Percentiles rank a stretch among this genome's conserved stretches.
Evolutionary conservation across 1,140 invertebrate species (phyloP).

Genomic region (Drosophila kanapiae): DNA sequence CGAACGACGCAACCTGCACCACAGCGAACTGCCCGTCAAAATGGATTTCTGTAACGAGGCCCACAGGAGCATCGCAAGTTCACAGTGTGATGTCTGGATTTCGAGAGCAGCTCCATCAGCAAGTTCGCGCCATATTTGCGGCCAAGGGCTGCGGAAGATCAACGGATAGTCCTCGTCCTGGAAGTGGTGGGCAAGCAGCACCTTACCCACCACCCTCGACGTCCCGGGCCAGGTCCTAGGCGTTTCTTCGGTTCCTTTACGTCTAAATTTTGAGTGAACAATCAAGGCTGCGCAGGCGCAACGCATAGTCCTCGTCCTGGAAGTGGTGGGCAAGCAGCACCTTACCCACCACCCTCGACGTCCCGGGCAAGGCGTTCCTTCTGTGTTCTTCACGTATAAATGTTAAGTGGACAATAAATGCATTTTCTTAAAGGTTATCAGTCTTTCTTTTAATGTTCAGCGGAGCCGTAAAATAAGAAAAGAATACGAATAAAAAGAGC

Average conservation of each 20-base stretch:
- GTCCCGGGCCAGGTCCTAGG: too few species aligned
- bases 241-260: too few species aligned
- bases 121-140: too few species aligned
- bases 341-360: too few species aligned
- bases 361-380: background rate
- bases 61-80: conserved; percentile 92
- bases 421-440: background rate
- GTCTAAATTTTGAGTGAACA: too few species aligned
- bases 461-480: background rate
- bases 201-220: too few species aligned
- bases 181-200: too few species aligned
- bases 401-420: conserved; percentile 10
- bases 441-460: background rate
- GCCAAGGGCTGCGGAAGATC: too few species aligned
- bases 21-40: conserved; percentile 50
- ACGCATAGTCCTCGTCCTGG: too few species aligned
- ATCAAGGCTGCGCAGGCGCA: too few species aligned
- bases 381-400: background rate
- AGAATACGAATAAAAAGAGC: background rate
- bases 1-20: conserved; percentile 89
- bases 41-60: conserved; percentile 87
- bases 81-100: conserved; percentile 89
- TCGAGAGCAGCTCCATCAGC: conserved; percentile 75
- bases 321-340: too few species aligned
- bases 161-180: too few species aligned